phyloP scores from a whole-genome alignment of 1,140 invertebrate genomes.

The Tetranychus urticae region DNA sequence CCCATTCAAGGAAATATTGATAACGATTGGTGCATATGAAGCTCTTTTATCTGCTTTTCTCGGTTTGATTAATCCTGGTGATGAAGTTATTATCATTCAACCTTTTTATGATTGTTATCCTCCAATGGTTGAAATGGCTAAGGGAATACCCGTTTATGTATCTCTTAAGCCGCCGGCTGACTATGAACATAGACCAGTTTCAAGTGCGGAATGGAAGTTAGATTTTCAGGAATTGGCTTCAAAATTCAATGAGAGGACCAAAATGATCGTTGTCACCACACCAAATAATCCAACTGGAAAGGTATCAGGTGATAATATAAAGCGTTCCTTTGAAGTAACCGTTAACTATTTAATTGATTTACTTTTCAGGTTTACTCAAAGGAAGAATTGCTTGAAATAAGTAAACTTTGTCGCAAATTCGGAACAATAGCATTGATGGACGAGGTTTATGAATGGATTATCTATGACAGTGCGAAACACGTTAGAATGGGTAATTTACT shows the following conservation, averaged over 20 bases:
- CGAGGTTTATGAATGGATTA: slow-evolving; percentile 96
- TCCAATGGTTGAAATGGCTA: slow-evolving; percentile 68
- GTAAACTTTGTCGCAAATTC: slow-evolving; percentile 66
- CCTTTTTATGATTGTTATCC: slow-evolving; percentile 96
- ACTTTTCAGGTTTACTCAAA: slow-evolving; percentile 22
- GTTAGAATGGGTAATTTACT: slow-evolving; percentile 48
- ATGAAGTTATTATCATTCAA: slow-evolving; percentile 86
- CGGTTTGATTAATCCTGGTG: slow-evolving; percentile 54
- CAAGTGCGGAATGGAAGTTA: slow-evolving; percentile 67
- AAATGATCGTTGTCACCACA: slow-evolving; percentile 83
- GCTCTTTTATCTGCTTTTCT: slow-evolving; percentile 52
- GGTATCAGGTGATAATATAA: slow-evolving; percentile 24
- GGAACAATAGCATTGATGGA: slow-evolving; percentile 76
- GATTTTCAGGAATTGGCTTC: slow-evolving; percentile 53
- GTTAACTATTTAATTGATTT: too few relatives aligned
- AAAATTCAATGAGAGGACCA: slow-evolving; percentile 73
- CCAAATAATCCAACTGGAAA: slow-evolving; percentile 90
- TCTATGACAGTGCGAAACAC: slow-evolving; percentile 62
- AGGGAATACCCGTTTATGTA: slow-evolving; percentile 64
- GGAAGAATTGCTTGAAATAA: slow-evolving; percentile 42
- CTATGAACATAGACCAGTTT: slow-evolving; percentile 14
- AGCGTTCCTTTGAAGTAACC: neutral
- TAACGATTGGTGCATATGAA: slow-evolving; percentile 80
- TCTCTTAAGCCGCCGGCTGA: slow-evolving; percentile 39
- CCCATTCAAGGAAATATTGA: slow-evolving; percentile 54